A percentile compares a stretch with the other conserved stretches of the same genome.
These are phyloP conservation scores for Trochalopteron elliotii DNA, from an alignment of 2,113 vertebrate species.

Conservation along the genomic window DNA sequence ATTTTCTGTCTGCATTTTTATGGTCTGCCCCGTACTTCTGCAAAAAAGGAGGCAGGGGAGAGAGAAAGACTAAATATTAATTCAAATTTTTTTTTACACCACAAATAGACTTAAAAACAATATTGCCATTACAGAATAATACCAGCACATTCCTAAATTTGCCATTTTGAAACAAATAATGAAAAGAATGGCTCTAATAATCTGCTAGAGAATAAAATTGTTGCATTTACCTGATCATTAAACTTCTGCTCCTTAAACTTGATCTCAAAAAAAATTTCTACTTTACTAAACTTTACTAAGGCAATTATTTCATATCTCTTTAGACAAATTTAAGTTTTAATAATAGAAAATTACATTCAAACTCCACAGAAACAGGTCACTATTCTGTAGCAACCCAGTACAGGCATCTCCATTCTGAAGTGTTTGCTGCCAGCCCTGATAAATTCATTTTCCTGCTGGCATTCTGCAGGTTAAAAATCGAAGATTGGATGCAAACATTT, in stretches of 20 bases:
- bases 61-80: not conserved
- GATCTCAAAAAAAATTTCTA: not conserved
- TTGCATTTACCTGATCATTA: not conserved
- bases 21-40: slow-evolving; percentile 90
- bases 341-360: not conserved
- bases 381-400: not conserved
- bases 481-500: not conserved
- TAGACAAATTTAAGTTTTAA: not conserved
- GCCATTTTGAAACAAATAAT: not conserved
- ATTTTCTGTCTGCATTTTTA: slow-evolving; percentile 93
- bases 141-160: not conserved
- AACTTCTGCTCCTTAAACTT: not conserved
- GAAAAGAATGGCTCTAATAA: not conserved
- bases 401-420: not conserved
- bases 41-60: not conserved
- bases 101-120: not conserved
- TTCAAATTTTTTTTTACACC: not conserved
- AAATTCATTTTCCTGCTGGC: not conserved
- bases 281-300: not conserved
- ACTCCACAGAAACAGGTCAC: not conserved
- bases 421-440: not conserved
- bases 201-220: not conserved
- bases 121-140: not conserved
- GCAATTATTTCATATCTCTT: not conserved
- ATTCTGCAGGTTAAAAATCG: slow-evolving; percentile 4